Conservation (phyloP, 2,888 invertebrate species). For the Ectobius pallidus region DNA sequence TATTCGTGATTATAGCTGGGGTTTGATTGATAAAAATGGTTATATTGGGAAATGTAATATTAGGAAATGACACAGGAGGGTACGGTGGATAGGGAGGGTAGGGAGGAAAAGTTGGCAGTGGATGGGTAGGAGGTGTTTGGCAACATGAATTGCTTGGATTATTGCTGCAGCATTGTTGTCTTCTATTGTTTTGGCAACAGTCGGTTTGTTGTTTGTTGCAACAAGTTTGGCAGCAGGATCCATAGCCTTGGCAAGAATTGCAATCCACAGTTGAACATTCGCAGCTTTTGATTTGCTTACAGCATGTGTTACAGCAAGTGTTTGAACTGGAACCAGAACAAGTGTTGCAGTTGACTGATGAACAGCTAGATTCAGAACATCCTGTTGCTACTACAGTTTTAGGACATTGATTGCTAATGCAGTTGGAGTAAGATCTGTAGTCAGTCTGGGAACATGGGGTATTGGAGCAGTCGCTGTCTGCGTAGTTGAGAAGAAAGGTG, state of each 20-base stretch:
- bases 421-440: constrained; percentile 21
- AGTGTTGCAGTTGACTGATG: constrained; percentile 20
- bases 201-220: constrained; percentile 17
- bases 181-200: background rate
- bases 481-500: background rate
- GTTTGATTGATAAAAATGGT: constrained; percentile 34
- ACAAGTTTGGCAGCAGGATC: constrained; percentile 19
- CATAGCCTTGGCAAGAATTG: constrained; percentile 8
- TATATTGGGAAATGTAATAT: constrained; percentile 33
- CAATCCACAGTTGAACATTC: background rate
- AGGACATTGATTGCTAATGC: constrained; percentile 14
- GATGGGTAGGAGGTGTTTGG: background rate
- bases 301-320: constrained; percentile 14
- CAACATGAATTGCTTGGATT: background rate
- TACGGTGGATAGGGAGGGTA: too few relatives aligned
- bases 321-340: background rate
- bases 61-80: background rate
- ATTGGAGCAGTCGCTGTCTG: background rate
- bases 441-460: constrained; percentile 6
- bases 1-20: constrained; percentile 6
- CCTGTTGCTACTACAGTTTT: constrained; percentile 21
- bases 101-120: background rate
- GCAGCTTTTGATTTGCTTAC: background rate
- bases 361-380: constrained; percentile 1
- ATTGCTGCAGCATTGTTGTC: background rate